Conservation (phyloP, 2,113 vertebrate species). For the Leucopternis melanops region DNA sequence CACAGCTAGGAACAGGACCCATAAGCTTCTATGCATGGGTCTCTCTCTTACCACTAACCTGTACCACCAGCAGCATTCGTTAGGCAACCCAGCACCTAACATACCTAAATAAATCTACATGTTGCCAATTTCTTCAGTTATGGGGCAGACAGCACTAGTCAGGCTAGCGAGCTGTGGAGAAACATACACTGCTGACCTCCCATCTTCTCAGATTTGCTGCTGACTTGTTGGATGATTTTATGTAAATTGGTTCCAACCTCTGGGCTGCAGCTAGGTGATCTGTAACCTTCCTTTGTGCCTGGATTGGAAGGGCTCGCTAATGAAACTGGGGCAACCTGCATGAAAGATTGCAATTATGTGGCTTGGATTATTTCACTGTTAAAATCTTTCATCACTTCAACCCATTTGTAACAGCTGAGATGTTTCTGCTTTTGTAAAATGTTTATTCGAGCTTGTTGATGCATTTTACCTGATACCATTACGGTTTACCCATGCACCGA, state of each 20-base stretch:
- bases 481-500: neutral
- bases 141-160: neutral
- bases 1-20: neutral
- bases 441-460: neutral
- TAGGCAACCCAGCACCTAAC: neutral
- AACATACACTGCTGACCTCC: neutral
- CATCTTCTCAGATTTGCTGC: neutral
- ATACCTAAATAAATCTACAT: neutral
- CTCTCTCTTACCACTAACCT: neutral
- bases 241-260: fast-evolving
- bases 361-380: neutral
- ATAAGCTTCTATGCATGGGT: fast-evolving
- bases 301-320: neutral
- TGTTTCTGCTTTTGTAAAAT: neutral
- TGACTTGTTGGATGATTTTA: neutral
- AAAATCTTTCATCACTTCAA: neutral
- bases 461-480: neutral
- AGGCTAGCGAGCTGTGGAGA: neutral
- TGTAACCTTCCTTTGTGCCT: neutral
- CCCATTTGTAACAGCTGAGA: neutral
- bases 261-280: neutral
- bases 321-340: neutral
- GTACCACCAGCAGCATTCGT: neutral
- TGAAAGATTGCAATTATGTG: neutral
- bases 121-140: neutral